Conservation (phyloP, 2,113 vertebrate species). For the Progne subis region DNA sequence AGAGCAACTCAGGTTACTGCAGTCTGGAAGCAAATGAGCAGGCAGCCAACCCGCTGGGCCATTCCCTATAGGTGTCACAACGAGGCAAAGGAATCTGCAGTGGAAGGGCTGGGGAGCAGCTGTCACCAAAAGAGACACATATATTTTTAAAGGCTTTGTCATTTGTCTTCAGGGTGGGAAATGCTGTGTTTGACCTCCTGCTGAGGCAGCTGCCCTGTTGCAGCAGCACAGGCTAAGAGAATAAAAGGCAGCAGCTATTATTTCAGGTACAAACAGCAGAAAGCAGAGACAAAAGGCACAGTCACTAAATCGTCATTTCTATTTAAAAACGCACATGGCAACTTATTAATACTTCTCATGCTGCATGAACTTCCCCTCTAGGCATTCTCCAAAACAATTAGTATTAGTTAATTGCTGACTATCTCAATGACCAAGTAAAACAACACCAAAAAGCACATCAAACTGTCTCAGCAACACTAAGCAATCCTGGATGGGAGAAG, state of each 20-base stretch:
- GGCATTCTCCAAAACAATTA: background rate
- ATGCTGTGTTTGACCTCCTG: background rate
- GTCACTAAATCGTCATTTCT: background rate
- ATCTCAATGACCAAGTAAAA: background rate
- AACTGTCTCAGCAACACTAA: background rate
- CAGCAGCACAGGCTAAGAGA: background rate
- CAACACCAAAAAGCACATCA: background rate
- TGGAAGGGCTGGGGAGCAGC: constrained; percentile 20
- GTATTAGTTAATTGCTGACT: constrained; percentile 4
- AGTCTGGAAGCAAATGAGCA: background rate
- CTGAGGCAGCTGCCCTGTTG: constrained; percentile 13
- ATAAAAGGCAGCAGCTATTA: constrained; percentile 8
- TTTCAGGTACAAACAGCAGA: constrained; percentile 25
- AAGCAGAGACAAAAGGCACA: background rate
- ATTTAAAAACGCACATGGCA: background rate
- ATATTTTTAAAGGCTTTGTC: constrained; percentile 31
- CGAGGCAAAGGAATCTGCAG: background rate
- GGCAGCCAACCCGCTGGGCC: constrained; percentile 15
- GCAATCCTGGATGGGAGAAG: background rate
- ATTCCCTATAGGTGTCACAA: background rate
- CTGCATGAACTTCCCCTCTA: background rate
- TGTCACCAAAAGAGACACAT: background rate
- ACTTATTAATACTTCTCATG: background rate
- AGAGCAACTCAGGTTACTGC: background rate
- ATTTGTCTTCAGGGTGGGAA: constrained; percentile 29